Evolutionary conservation across 2,113 vertebrate genomes (phyloP).

Genomic region (Oreochromis niloticus): DNA sequence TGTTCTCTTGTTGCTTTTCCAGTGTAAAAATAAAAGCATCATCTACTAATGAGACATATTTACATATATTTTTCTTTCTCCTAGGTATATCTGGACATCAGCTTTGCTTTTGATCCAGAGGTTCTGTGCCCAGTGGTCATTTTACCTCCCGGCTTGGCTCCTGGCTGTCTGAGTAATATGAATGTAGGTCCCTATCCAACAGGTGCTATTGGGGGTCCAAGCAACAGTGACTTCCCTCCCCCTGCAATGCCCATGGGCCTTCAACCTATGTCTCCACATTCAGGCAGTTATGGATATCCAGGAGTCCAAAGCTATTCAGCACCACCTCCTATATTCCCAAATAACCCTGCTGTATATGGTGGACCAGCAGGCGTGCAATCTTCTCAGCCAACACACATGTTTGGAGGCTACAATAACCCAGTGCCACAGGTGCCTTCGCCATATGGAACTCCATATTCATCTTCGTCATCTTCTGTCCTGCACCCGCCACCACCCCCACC

Average conservation of each 20-base stretch:
- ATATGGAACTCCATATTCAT: slow-evolving; percentile 20
- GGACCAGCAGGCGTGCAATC: neutral
- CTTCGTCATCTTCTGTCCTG: slow-evolving; percentile 13
- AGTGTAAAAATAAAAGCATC: neutral
- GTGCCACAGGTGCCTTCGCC: neutral
- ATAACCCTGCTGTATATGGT: neutral
- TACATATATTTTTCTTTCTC: neutral
- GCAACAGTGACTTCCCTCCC: slow-evolving; percentile 28
- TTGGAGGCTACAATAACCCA: slow-evolving; percentile 12
- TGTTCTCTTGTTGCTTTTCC: neutral
- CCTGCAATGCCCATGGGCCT: neutral
- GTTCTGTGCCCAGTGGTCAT: slow-evolving; percentile 58
- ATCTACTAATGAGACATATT: neutral
- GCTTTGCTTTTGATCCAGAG: slow-evolving; percentile 60
- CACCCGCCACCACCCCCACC: slow-evolving; percentile 24
- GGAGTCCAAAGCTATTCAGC: neutral
- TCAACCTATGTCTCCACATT: neutral
- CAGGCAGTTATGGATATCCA: neutral
- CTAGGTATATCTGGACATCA: slow-evolving; percentile 71
- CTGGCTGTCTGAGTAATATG: neutral
- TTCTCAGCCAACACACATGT: neutral
- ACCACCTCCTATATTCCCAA: neutral
- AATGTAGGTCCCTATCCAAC: neutral
- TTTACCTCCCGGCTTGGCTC: slow-evolving; percentile 1
- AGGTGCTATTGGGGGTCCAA: neutral